Evolutionary conservation across 2,113 vertebrate genomes (phyloP).

Genomic region (Heloderma charlesbogerti): DNA sequence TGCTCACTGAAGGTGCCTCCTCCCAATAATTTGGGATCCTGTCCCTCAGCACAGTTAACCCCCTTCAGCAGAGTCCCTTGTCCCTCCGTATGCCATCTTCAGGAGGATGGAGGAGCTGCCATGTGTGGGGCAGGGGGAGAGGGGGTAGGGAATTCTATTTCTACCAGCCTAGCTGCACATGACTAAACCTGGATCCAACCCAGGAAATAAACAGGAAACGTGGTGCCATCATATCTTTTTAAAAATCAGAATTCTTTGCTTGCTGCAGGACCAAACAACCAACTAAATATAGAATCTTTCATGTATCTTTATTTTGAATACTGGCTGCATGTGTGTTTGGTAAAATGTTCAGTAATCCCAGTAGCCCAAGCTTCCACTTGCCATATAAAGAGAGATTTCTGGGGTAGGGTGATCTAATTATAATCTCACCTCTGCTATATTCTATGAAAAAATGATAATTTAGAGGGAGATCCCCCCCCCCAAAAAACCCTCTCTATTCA

Average conservation of each 20-base stretch:
- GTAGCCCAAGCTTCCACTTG: background rate
- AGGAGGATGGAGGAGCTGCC: too few species aligned
- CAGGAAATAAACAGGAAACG: background rate
- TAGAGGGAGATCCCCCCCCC: background rate
- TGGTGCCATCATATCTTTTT: background rate
- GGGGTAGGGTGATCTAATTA: background rate
- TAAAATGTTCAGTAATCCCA: background rate
- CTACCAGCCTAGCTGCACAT: too few species aligned
- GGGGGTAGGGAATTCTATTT: too few species aligned
- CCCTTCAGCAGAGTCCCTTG: too few species aligned
- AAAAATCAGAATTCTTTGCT: background rate
- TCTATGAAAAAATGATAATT: background rate
- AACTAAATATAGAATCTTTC: background rate
- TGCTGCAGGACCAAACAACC: background rate
- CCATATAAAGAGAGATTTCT: background rate
- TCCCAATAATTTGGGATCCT: too few species aligned
- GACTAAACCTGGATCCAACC: too few species aligned
- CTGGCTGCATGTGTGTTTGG: background rate
- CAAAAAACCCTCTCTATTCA: background rate
- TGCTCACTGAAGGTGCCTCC: too few species aligned
- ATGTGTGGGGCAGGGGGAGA: too few species aligned
- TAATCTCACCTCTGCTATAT: background rate
- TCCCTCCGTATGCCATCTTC: too few species aligned
- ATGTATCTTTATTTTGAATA: background rate
- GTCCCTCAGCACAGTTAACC: too few species aligned